These are phyloP conservation scores for Porites divaricata DNA, from an alignment of 92 coral and sea anemone genomes.

Conservation along the genomic window DNA sequence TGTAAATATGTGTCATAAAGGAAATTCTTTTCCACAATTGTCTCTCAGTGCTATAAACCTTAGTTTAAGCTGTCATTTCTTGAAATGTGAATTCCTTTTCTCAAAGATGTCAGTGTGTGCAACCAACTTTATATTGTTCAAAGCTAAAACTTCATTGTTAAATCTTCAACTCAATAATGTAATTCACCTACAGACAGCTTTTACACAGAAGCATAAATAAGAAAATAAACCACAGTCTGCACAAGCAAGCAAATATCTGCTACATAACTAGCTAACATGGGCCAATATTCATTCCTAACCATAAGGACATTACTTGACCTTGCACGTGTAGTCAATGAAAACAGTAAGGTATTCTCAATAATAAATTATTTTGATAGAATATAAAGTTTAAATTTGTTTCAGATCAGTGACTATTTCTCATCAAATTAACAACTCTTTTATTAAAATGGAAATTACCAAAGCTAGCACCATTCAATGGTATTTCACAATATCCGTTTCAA, in stretches of 20 bases:
- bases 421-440: neutral
- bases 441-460: neutral
- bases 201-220: neutral
- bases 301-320: neutral
- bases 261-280: neutral
- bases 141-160: too few species aligned
- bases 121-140: too few species aligned
- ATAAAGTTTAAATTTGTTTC: neutral
- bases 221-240: neutral
- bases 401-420: neutral
- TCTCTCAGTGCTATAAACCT: too few species aligned
- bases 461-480: conserved; percentile 1
- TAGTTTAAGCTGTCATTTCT: too few species aligned
- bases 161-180: neutral
- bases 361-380: neutral
- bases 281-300: neutral
- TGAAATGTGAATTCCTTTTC: too few species aligned
- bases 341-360: neutral
- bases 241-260: conserved; percentile 18
- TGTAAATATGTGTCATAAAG: too few species aligned
- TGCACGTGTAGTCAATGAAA: neutral
- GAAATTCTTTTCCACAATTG: too few species aligned
- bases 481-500: conserved; percentile 13
- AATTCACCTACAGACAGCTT: neutral
- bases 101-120: too few species aligned